Evolutionary conservation across 2,888 invertebrate genomes (phyloP), one percentile per base, ranked within the genome.

Genomic region (Caenorhabditis drosophilae): DNA sequence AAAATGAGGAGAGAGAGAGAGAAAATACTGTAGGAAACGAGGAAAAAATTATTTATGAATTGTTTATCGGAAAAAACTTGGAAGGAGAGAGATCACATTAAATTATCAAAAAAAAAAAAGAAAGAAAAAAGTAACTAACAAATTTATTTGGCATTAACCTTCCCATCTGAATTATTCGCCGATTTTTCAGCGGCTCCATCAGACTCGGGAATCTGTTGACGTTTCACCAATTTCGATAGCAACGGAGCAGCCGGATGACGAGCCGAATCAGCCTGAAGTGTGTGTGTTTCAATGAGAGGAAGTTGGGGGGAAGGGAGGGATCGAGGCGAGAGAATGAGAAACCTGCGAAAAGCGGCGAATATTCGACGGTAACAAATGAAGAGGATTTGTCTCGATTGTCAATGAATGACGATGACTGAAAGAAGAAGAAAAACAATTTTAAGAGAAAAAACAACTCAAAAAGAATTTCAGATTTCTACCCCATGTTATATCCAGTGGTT

Each of bases 351-450:
- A 68, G 27, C 67, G 51, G 41, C 76, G 59, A 46, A 76, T 73
- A 51, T 77, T 77, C 9, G 77, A 77, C n/a, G 77, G 77, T 41
- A 77, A 63, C 45, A 77, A 61, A 54, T 77, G 77, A 11, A 77
- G 63, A 35, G 77, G 77, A 56, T 77, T 77, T 42, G 77, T 75
- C 59, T 77, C 77, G 57, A 77, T 77, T 25, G 77, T 77, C 60
- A 77, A 47, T 18, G 77, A 77, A 48, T 77, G 77, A 41, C 77
- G 77, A 45, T 74, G 77, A 23, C 76, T 76, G n/a, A n/a, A n/a
- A n/a, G 36, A 16, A 16, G 4, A 27, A 15, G 31, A 31, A 31
- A n/a, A 18, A 2, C 31, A 16, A 16, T 47, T 45, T 18, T 16
- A 3, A 31, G 31, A 31, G 31, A 9, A 31, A 31, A 31, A 31